phyloP scores from a whole-genome alignment of 2,797 vertebrate species.

The Spinus olivaceus region DNA sequence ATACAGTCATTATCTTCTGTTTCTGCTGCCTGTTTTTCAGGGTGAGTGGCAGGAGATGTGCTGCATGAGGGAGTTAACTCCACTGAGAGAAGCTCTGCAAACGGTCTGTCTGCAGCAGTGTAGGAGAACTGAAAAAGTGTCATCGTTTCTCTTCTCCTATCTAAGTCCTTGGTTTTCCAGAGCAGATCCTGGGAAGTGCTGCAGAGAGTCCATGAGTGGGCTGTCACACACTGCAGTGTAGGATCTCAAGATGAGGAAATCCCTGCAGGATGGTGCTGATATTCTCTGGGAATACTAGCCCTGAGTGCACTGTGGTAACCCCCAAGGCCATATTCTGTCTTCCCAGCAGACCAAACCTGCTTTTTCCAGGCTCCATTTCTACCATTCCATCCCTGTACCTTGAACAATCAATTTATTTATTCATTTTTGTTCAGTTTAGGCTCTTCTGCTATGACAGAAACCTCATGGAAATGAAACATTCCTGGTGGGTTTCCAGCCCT shows the following conservation, averaged over 20 bases:
- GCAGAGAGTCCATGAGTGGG: neutral
- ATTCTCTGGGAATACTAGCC: neutral
- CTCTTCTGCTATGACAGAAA: neutral
- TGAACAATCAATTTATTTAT: neutral
- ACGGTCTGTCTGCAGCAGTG: neutral
- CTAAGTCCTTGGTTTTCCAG: neutral
- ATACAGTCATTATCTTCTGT: neutral
- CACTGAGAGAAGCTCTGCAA: neutral
- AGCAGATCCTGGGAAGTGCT: neutral
- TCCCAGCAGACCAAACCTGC: neutral
- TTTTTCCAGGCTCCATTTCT: neutral
- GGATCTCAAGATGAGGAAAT: neutral
- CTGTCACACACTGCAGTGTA: accelerated
- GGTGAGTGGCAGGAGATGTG: neutral
- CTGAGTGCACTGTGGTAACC: neutral
- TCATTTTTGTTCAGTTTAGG: neutral
- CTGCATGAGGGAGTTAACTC: neutral
- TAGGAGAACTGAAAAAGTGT: neutral
- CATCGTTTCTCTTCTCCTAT: neutral
- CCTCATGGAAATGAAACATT: neutral
- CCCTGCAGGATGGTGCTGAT: neutral
- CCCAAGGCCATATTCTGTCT: neutral
- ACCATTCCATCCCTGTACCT: neutral
- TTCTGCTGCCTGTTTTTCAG: neutral
- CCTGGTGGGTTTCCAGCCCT: neutral